Percentiles rank a stretch among this genome's conserved stretches.
Evolutionary conservation across 1,140 invertebrate species (phyloP).

Genomic region (Bacillus rossius): DNA sequence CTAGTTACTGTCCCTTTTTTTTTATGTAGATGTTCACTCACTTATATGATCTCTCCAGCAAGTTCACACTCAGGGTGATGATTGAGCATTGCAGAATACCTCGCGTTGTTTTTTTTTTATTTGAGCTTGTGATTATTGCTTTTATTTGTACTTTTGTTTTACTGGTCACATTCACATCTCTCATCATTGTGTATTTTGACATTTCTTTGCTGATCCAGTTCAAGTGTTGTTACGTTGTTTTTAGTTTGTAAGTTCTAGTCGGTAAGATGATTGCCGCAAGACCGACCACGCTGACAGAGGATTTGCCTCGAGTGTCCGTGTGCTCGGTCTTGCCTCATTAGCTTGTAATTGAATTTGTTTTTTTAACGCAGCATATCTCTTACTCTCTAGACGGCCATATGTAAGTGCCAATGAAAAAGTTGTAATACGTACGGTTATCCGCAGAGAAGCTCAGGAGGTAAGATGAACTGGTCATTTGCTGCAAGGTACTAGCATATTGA

Average conservation of each 20-base stretch:
- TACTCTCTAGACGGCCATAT: constrained; percentile 24
- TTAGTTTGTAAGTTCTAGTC: constrained; percentile 4
- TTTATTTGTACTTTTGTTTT: constrained; percentile 15
- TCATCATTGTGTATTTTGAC: constrained; percentile 27
- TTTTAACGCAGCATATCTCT: constrained; percentile 20
- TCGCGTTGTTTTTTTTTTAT: constrained; percentile 6
- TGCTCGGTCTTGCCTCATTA: neutral
- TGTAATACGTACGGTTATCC: constrained; percentile 17
- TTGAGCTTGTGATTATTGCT: constrained; percentile 13
- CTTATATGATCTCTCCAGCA: neutral
- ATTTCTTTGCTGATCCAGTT: constrained; percentile 31
- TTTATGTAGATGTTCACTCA: constrained; percentile 1
- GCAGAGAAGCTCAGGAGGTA: constrained; percentile 14
- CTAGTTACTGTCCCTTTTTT: neutral
- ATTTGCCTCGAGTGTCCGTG: neutral
- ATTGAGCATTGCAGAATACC: constrained; percentile 13
- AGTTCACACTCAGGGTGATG: constrained; percentile 11
- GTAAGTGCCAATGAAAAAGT: constrained; percentile 23
- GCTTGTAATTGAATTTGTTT: constrained; percentile 6
- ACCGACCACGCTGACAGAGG: neutral
- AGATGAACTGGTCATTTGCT: constrained; percentile 16
- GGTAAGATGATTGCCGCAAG: neutral
- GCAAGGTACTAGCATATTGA: constrained; percentile 17
- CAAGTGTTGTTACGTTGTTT: neutral
- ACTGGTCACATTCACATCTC: constrained; percentile 7